phyloP scores from a whole-genome alignment of 2,888 invertebrate genomes.

The Zygogramma bicolorata region DNA sequence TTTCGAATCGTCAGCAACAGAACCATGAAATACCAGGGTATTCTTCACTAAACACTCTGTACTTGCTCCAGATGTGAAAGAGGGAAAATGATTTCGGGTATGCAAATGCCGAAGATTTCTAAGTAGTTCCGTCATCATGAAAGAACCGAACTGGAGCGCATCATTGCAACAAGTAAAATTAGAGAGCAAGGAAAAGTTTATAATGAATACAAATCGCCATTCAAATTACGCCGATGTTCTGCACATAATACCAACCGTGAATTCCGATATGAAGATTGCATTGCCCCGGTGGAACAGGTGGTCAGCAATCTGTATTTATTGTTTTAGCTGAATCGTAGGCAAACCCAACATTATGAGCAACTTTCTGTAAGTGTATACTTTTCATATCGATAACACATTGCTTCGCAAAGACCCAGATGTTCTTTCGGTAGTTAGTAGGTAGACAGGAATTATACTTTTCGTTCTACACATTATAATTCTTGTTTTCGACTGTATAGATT shows the following conservation, averaged over 20 bases:
- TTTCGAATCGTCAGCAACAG: no score
- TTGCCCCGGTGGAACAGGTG: neutral
- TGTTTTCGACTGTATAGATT: neutral
- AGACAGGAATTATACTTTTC: neutral
- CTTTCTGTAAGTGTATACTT: neutral
- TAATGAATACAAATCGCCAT: neutral
- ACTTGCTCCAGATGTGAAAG: neutral
- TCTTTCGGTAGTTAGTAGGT: neutral
- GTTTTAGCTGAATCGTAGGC: neutral
- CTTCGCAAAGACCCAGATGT: neutral
- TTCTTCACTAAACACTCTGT: neutral
- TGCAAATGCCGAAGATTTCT: neutral
- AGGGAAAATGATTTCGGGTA: neutral
- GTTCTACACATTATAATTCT: neutral
- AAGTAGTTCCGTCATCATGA: neutral
- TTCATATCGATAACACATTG: neutral
- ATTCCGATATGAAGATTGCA: constrained; percentile 1
- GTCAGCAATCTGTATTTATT: neutral
- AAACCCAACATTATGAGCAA: neutral
- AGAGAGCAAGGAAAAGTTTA: constrained; percentile 6
- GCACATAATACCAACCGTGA: neutral
- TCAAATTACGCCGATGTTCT: neutral
- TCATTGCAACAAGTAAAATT: neutral
- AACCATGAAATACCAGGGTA: no score
- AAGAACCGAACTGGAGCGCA: neutral